Base-by-base conservation (phyloP, 2,797 vertebrate genomes). In the Danio albolineatus region DNA sequence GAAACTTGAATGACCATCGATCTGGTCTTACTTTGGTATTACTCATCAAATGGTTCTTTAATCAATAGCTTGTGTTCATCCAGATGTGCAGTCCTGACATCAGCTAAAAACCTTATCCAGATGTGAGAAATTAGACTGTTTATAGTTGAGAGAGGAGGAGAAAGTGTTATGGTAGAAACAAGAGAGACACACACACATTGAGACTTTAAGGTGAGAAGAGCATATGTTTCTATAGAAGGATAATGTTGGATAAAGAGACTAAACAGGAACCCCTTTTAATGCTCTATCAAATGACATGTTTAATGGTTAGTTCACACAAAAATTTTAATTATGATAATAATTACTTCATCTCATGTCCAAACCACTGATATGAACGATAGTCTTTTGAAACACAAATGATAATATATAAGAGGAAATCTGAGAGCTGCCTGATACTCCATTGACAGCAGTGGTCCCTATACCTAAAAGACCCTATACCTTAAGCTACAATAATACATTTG, bases 51-150 rank as follows among this genome's bases (percentile, higher is more conserved):
- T 84, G 70, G 36, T 67, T 36, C 12, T 41, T 8, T 84, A 67
- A 77, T 85, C 67, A 62, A 73, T 76, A 84, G 69, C 81, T 78
- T 67, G 75, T 78, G 75, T 65, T 56, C 7, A 17, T 66, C 72
- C 80, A 79, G 53, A 73, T 79, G 72, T 64, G 28, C 53, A 79
- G 60, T 72, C n/a, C 51, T 59, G 60, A 72, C 56, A 70, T 65
- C 51, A 62, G 16, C 12, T 3, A 57, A 67, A 57, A 38, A 13
- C n/a, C 17, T n/a, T 76, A 28, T 41, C 60, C 62, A 79, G 67
- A 83, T 59, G 64, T 69, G 43, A 73, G 59, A 79, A n/a, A 73
- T 62, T 53, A 77, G 49, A 28, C 6, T 28, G 38, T 51, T 49
- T 43, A 59, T 61, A 73, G 19, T 66, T 48, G n/a, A 75, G 13